Evolutionary conservation across 2,113 vertebrate genomes (phyloP).

Genomic region (Gobio gobio): DNA sequence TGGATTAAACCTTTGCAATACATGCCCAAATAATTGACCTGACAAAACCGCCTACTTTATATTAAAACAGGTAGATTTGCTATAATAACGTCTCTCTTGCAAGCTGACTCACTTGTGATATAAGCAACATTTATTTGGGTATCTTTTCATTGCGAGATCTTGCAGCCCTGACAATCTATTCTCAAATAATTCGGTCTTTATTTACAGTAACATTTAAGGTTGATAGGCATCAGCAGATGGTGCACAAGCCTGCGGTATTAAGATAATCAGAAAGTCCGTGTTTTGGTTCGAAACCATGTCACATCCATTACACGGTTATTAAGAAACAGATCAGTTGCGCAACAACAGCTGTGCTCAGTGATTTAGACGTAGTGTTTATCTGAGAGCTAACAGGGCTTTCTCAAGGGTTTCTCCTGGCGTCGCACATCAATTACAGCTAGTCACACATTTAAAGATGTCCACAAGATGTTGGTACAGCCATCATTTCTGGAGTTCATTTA

Average conservation of each 20-base stretch:
- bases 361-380: conserved; percentile 22
- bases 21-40: conserved; percentile 7
- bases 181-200: neutral
- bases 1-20: conserved; percentile 25
- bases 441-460: neutral
- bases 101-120: neutral
- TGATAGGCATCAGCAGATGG: neutral
- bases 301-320: conserved; percentile 12
- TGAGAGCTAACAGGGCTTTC: neutral
- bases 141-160: neutral
- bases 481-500: neutral
- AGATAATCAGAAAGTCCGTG: neutral
- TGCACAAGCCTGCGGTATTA: neutral
- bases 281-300: conserved; percentile 13
- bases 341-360: neutral
- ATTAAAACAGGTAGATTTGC: conserved; percentile 10
- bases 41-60: conserved; percentile 23
- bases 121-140: neutral
- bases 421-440: neutral
- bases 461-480: conserved; percentile 1
- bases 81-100: neutral
- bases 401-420: neutral
- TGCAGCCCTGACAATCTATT: neutral
- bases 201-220: conserved; percentile 3
- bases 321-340: conserved; percentile 14